Conservation (phyloP, 2,113 vertebrate genomes). For the Pseudolaguvia tuberculata region DNA sequence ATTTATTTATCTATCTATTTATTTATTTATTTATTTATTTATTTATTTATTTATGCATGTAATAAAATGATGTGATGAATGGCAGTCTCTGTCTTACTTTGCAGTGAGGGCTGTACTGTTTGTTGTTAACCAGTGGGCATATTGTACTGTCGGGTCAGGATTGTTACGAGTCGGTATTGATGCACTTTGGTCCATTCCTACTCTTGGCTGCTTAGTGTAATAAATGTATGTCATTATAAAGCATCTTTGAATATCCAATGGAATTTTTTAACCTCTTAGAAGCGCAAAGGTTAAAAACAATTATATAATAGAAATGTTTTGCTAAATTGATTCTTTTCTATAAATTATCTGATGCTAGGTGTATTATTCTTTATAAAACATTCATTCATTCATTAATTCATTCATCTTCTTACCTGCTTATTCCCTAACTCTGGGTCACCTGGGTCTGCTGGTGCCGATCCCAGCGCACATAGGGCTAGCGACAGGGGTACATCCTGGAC, state of each 20-base stretch:
- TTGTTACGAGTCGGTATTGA: slow-evolving; percentile 36
- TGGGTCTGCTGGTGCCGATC: no score
- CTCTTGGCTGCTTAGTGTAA: slow-evolving; percentile 2
- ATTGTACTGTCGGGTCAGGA: slow-evolving; percentile 10
- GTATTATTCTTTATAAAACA: no score
- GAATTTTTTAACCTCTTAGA: not conserved
- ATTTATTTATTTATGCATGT: slow-evolving; percentile 26
- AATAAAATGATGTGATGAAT: slow-evolving; percentile 48
- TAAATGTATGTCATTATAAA: slow-evolving; percentile 29
- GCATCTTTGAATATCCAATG: not conserved
- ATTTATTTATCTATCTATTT: no score
- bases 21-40: slow-evolving; percentile 3
- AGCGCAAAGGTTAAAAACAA: not conserved
- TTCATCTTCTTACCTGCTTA: no score
- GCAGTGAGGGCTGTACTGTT: slow-evolving; percentile 22
- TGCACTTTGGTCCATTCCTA: slow-evolving; percentile 28
- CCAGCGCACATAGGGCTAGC: no score
- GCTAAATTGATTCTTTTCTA: not conserved
- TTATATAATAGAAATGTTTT: no score
- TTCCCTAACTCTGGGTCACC: no score
- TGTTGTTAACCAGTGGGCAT: slow-evolving; percentile 44
- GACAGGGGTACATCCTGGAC: no score
- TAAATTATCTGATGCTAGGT: not conserved
- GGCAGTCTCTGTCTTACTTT: slow-evolving; percentile 28
- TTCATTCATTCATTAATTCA: no score